Conservation (phyloP, 2,113 vertebrate species). For the Aythya baeri region DNA sequence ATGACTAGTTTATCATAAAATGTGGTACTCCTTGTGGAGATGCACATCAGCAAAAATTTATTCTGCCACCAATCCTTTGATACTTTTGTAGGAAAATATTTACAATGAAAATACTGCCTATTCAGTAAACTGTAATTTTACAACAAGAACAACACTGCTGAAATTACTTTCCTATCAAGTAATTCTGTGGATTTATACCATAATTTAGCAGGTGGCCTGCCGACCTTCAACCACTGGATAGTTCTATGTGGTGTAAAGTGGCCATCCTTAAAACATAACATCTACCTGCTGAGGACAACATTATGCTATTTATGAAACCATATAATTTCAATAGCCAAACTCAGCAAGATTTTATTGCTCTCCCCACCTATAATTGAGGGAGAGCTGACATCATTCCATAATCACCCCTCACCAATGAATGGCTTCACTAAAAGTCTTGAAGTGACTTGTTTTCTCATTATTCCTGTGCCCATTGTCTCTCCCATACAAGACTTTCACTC, state of each 20-base stretch:
- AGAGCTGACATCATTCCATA: conserved; percentile 69
- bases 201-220: conserved; percentile 1
- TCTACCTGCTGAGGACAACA: conserved; percentile 74
- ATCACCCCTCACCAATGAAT: background rate
- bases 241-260: conserved; percentile 39
- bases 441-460: conserved; percentile 54
- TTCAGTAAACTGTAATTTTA: conserved; percentile 30
- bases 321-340: conserved; percentile 75
- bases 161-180: conserved; percentile 34
- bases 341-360: conserved; percentile 82
- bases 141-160: conserved; percentile 17
- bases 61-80: background rate
- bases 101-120: conserved; percentile 31
- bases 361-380: conserved; percentile 74
- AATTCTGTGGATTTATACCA: conserved; percentile 27
- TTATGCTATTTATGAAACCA: conserved; percentile 78
- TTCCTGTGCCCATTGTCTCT: background rate
- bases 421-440: conserved; percentile 37
- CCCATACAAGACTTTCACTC: background rate
- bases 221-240: conserved; percentile 45
- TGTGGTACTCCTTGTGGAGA: background rate
- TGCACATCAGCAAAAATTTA: background rate
- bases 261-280: conserved; percentile 68
- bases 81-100: conserved; percentile 25
- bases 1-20: background rate